Conservation (phyloP, 2,113 vertebrate genomes). For the Irena cyanogastra region DNA sequence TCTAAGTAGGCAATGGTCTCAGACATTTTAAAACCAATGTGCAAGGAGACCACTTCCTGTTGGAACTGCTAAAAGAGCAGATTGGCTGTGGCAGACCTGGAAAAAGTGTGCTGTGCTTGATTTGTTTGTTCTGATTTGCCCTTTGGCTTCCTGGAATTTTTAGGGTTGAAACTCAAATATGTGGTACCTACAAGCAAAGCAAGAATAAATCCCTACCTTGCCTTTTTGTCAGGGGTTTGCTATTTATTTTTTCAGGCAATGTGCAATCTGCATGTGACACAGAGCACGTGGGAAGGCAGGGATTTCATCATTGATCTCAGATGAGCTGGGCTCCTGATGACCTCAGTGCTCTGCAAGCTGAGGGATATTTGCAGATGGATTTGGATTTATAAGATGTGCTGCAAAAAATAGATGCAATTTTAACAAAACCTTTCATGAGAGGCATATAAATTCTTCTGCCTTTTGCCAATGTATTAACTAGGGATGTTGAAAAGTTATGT, state of each 20-base stretch:
- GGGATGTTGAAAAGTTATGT: not conserved
- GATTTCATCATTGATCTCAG: not conserved
- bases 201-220: conserved; percentile 16
- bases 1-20: not conserved
- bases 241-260: conserved; percentile 56
- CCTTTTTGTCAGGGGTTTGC: not conserved
- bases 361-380: conserved; percentile 46
- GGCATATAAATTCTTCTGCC: not conserved
- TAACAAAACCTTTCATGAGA: not conserved
- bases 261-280: not conserved
- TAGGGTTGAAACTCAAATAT: not conserved
- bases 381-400: not conserved
- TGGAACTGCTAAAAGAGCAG: not conserved
- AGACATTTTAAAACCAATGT: not conserved
- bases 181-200: not conserved
- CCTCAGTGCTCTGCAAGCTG: not conserved
- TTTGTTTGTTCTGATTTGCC: conserved; percentile 1
- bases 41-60: not conserved
- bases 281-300: not conserved
- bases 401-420: conserved; percentile 34
- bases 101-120: not conserved
- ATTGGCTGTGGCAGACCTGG: not conserved
- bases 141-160: conserved; percentile 52
- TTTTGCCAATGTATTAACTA: not conserved
- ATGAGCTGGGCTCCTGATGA: not conserved